phyloP scores from a whole-genome alignment of 1,140 invertebrate species.

The Cecropterus lyciades region DNA sequence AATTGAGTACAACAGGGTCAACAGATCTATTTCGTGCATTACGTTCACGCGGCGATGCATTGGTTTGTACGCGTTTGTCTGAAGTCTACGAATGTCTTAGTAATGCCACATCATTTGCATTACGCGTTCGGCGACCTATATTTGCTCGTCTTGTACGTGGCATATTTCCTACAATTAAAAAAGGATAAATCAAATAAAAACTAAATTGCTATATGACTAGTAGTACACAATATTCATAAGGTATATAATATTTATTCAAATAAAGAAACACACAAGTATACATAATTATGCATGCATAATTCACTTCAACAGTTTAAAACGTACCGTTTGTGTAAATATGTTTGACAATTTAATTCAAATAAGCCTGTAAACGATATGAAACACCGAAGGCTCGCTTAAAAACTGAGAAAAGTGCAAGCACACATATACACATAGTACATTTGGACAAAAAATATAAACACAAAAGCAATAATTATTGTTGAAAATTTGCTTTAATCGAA shows the following conservation, averaged over 20 bases:
- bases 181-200: no score
- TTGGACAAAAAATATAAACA: conserved; percentile 23
- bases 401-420: conserved; percentile 11
- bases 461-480: conserved; percentile 16
- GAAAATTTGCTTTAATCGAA: conserved; percentile 28
- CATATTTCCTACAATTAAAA: no score
- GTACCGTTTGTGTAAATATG: conserved; percentile 8
- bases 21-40: no score
- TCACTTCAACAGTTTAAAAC: conserved; percentile 8
- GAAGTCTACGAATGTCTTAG: no score
- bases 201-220: no score
- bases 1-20: no score
- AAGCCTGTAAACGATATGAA: conserved; percentile 6
- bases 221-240: conserved; percentile 29
- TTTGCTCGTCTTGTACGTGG: no score
- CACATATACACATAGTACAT: conserved; percentile 8
- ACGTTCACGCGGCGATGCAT: no score
- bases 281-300: no score
- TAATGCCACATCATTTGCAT: no score
- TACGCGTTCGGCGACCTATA: no score
- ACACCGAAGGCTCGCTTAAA: background rate
- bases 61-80: no score
- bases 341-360: conserved; percentile 3
- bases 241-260: conserved; percentile 30
- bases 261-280: conserved; percentile 3